phyloP scores from a whole-genome alignment of 2,888 invertebrate genomes.

The Pseudoips prasinana region DNA sequence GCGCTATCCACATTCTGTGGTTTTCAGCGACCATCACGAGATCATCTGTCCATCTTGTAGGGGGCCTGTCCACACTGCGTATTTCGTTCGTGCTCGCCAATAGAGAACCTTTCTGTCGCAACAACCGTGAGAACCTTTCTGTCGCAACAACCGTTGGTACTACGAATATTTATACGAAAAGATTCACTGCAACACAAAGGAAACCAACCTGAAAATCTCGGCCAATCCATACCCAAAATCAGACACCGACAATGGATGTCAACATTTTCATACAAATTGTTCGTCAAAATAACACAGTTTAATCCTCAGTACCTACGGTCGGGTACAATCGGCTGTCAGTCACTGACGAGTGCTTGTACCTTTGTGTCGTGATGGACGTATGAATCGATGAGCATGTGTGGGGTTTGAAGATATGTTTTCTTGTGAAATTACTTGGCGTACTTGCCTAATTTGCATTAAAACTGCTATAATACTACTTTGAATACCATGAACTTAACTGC shows the following conservation, averaged over 20 bases:
- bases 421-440: neutral
- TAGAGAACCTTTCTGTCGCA: too few relatives aligned
- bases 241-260: constrained; percentile 13
- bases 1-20: too few relatives aligned
- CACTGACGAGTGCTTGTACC: constrained; percentile 29
- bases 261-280: constrained; percentile 29
- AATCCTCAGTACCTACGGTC: constrained; percentile 38
- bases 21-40: too few relatives aligned
- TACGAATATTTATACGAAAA: too few relatives aligned
- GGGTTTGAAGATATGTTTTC: constrained; percentile 1
- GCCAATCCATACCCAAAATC: neutral
- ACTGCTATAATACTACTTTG: too few relatives aligned
- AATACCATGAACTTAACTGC: too few relatives aligned
- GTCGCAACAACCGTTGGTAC: too few relatives aligned
- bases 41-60: too few relatives aligned
- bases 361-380: constrained; percentile 57
- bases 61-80: too few relatives aligned
- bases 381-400: constrained; percentile 41
- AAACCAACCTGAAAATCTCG: neutral
- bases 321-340: constrained; percentile 39
- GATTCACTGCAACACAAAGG: constrained; percentile 15
- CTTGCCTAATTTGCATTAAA: neutral
- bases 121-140: too few relatives aligned
- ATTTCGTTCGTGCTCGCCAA: too few relatives aligned
- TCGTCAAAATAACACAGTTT: constrained; percentile 39